Percentiles rank a stretch among this genome's conserved stretches.
phyloP scores from a whole-genome alignment of 1,140 invertebrate species.

The Andrena cerasifolii region DNA sequence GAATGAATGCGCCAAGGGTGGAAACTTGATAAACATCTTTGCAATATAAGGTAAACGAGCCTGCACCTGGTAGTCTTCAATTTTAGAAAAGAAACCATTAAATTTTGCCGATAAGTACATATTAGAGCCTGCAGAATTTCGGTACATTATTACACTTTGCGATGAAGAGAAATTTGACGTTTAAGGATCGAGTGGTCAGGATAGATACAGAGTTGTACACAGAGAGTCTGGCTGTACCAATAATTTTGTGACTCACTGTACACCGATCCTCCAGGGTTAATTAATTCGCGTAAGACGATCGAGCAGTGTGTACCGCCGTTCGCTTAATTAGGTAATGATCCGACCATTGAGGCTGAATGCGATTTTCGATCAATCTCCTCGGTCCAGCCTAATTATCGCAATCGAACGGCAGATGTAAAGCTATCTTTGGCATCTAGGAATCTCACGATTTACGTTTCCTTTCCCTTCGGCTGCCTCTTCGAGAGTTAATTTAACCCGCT shows the following conservation, averaged over 20 bases:
- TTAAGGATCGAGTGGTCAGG: too few relatives aligned
- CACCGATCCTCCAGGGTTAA: conserved; percentile 28
- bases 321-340: conserved; percentile 66
- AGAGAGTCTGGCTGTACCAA: too few relatives aligned
- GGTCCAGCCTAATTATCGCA: conserved; percentile 71
- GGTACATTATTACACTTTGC: too few relatives aligned
- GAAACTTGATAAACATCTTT: too few relatives aligned
- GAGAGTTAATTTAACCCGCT: conserved; percentile 71
- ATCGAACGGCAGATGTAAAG: conserved; percentile 74
- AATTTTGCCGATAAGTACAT: too few relatives aligned
- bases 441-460: conserved; percentile 66
- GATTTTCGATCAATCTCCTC: conserved; percentile 67
- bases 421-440: conserved; percentile 72
- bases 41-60: too few relatives aligned
- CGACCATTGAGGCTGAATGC: conserved; percentile 59
- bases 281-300: conserved; percentile 44
- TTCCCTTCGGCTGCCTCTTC: conserved; percentile 50
- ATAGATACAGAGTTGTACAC: too few relatives aligned
- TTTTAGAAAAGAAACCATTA: too few relatives aligned
- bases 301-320: conserved; percentile 6
- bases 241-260: not conserved
- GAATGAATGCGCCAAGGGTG: too few relatives aligned
- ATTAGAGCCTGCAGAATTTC: too few relatives aligned
- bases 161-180: too few relatives aligned
- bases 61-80: too few relatives aligned